Base-by-base conservation (phyloP, 2,113 vertebrate species). In the Gallinago undulata region DNA sequence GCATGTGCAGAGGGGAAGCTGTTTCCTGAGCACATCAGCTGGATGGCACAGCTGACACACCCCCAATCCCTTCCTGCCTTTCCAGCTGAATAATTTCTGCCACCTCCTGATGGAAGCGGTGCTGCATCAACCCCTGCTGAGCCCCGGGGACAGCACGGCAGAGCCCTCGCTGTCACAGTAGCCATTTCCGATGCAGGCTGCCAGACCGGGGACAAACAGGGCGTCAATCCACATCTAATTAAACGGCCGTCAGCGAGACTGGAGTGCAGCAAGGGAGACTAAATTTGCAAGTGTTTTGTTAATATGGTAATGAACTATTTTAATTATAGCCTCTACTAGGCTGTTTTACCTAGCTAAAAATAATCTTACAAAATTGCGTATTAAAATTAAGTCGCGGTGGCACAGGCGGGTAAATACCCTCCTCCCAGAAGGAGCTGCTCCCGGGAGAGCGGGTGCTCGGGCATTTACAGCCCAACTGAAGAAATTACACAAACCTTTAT, bases 261-360 rank as follows among this genome's bases (percentile, higher is more conserved):
- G 31, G 70, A 87, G 53, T 6, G 43, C 51, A 64, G 43, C 2
- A 0, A 47, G 51, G 63, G 62, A 55, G 83, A 96, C 94, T 73
- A 90, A 89, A 89, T 95, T 81, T 78, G 75, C 73, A 60, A 81
- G 76, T 66, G 83, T 89, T 89, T 95, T 74, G 94, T 96, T 97
- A 97, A 96, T 95, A 86, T 92, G 96, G 78, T 97, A 97, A 96
- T 73, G 67, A 96, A 96, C 90, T 89, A 50, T 78, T 97, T 96
- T 97, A 94, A 96, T 97, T 96, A 94, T 45, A 97, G 95, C 95
- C 85, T 91, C 90, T n/a, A 57, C 95, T 53, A 59, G 13, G 88
- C 86, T 94, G 90, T 85, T 94, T 96, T 76, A 87, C 76, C 88
- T 67, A 39, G 80, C 94, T 96, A 91, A 97, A 98, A 96, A 94